phyloP scores from a whole-genome alignment of 1,140 invertebrate genomes.

The Metaphire vulgaris region DNA sequence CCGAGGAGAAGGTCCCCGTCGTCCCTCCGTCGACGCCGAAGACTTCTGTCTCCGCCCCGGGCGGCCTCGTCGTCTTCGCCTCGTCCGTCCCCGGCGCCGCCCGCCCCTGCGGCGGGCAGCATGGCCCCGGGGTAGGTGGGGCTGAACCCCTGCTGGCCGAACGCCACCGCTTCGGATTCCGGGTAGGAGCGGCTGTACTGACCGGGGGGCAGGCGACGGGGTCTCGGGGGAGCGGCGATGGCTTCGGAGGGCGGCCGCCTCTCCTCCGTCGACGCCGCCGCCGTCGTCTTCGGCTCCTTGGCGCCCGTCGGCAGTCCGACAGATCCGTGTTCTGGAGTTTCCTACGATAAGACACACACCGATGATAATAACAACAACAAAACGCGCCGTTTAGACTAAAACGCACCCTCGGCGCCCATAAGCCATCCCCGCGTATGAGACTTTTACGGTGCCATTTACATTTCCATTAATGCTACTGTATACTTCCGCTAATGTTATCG shows the following conservation, averaged over 20 bases:
- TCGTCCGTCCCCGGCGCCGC: neutral
- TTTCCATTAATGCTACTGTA: too few species aligned
- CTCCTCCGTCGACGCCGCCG: neutral
- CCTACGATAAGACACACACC: too few species aligned
- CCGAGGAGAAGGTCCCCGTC: neutral
- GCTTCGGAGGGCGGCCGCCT: too few species aligned
- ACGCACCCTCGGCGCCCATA: too few species aligned
- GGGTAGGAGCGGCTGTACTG: conserved; percentile 17
- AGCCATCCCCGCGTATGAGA: too few species aligned
- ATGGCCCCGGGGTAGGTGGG: neutral
- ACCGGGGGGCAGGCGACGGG: neutral
- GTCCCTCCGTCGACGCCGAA: neutral
- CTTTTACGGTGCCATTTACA: too few species aligned
- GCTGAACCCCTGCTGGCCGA: conserved; percentile 1
- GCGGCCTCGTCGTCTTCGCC: neutral
- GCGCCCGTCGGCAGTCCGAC: too few species aligned
- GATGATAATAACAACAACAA: too few species aligned
- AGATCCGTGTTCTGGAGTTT: neutral
- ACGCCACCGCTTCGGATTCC: conserved; percentile 21
- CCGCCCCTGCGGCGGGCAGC: too few species aligned
- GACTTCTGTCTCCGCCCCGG: neutral
- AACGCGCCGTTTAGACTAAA: too few species aligned
- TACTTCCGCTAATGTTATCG: too few species aligned
- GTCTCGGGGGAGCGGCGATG: neutral
- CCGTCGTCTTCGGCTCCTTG: neutral